phyloP scores from a whole-genome alignment of 2,888 invertebrate species.

The Lepeophtheirus nordmannii region DNA sequence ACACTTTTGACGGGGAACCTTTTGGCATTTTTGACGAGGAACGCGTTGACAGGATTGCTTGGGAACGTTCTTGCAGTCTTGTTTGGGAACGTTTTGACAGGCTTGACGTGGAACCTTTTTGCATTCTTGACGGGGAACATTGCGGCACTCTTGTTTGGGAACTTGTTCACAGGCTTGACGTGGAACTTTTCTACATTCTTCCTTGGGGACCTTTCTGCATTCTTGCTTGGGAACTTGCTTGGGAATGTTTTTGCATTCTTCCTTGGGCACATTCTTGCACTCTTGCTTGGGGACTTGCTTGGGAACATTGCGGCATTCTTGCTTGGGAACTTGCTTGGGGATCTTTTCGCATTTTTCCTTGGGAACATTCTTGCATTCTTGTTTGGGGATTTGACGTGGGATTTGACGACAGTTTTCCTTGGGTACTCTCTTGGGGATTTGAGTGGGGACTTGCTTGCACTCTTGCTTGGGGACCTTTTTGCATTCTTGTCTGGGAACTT shows the following conservation, averaged over 20 bases:
- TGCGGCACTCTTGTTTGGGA: conserved; percentile 23
- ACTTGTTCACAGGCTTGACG: conserved; percentile 15
- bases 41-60: conserved; percentile 14
- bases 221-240: conserved; percentile 18
- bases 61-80: conserved; percentile 24
- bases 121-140: conserved; percentile 19
- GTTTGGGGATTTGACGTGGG: conserved; percentile 23
- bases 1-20: conserved; percentile 19
- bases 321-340: conserved; percentile 22
- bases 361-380: conserved; percentile 20
- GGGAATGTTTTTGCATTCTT: conserved; percentile 23
- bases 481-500: conserved; percentile 23
- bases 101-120: conserved; percentile 20
- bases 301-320: conserved; percentile 18
- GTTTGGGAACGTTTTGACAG: conserved; percentile 22
- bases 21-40: conserved; percentile 8
- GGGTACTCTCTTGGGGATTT: conserved; percentile 18
- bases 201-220: conserved; percentile 15
- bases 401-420: conserved; percentile 18
- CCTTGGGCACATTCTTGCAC: conserved; percentile 18
- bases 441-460: conserved; percentile 22
- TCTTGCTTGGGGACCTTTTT: conserved; percentile 22
- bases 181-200: conserved; percentile 23
- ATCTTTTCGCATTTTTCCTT: conserved; percentile 20
- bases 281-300: conserved; percentile 20